phyloP scores from a whole-genome alignment of 2,888 invertebrate genomes.

The Dryocosmus kuriphilus region DNA sequence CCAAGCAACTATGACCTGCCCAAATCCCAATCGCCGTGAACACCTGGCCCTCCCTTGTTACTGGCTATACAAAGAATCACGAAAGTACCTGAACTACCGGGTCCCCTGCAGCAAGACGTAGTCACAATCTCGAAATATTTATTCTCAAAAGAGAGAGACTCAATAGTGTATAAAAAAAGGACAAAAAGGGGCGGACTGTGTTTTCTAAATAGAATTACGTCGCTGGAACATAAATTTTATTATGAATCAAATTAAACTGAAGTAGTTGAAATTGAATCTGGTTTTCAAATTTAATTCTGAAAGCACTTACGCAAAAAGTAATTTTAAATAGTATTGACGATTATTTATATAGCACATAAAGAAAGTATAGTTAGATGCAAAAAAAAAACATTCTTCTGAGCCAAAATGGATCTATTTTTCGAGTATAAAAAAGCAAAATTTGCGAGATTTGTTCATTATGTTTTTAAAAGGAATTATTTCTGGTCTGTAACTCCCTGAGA shows the following conservation, averaged over 20 bases:
- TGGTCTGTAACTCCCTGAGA: neutral
- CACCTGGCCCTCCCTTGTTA: conserved; percentile 51
- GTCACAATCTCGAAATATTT: conserved; percentile 14
- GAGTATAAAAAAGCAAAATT: too few species aligned
- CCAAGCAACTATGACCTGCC: conserved; percentile 41
- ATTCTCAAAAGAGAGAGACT: conserved; percentile 22
- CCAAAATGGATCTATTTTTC: too few species aligned
- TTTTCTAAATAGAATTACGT: conserved; percentile 10
- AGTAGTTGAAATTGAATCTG: neutral
- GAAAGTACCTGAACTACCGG: conserved; percentile 27
- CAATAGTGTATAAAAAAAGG: conserved; percentile 23
- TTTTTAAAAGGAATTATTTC: neutral
- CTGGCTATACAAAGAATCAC: conserved; percentile 21
- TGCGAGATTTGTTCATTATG: too few species aligned
- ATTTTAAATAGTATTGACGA: too few species aligned
- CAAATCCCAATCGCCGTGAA: conserved; percentile 38
- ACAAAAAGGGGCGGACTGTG: conserved; percentile 14
- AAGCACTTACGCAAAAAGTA: too few species aligned
- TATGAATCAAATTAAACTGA: neutral
- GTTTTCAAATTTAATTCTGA: neutral
- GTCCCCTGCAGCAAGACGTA: conserved; percentile 1
- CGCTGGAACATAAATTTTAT: conserved; percentile 6
- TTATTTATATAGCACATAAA: too few species aligned
- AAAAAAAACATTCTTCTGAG: too few species aligned
- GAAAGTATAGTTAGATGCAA: too few species aligned